A percentile compares a stretch with the other conserved stretches of the same genome.
phyloP scores from a whole-genome alignment of 2,113 vertebrate species.

The Pithys albifrons region DNA sequence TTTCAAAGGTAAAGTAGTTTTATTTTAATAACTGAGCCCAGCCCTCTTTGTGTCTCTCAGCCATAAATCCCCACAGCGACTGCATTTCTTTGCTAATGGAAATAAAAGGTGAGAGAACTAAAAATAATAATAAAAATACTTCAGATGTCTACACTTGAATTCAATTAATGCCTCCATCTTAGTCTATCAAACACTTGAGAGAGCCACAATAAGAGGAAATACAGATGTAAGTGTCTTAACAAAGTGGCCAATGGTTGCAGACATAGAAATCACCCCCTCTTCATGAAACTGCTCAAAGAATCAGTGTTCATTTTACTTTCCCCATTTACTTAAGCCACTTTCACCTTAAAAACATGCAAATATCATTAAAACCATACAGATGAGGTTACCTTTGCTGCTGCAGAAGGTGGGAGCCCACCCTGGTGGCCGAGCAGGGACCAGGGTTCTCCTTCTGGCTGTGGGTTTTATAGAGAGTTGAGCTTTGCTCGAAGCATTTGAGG shows the following conservation, averaged over 20 bases:
- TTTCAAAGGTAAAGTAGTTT: not conserved
- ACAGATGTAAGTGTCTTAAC: conserved; percentile 47
- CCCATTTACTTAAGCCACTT: not conserved
- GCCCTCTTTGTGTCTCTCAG: conserved; percentile 36
- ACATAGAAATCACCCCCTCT: not conserved
- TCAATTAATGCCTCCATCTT: conserved; percentile 65
- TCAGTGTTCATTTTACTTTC: not conserved
- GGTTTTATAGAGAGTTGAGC: not conserved
- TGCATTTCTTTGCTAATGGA: conserved; percentile 39
- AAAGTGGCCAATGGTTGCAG: conserved; percentile 36
- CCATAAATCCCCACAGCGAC: conserved; percentile 39
- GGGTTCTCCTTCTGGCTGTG: not conserved
- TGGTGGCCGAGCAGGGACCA: accelerated
- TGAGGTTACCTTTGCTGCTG: not conserved
- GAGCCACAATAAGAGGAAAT: conserved; percentile 29
- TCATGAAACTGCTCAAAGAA: not conserved
- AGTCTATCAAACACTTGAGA: conserved; percentile 66
- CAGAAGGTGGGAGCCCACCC: not conserved
- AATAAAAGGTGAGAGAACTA: conserved; percentile 66
- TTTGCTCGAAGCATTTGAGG: not conserved
- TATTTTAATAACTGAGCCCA: not conserved
- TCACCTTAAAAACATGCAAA: not conserved
- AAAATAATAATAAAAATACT: conserved; percentile 69
- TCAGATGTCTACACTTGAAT: conserved; percentile 62
- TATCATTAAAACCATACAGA: not conserved